Conservation (phyloP, 2,797 vertebrate species). For the Lophotriccus pileatus region DNA sequence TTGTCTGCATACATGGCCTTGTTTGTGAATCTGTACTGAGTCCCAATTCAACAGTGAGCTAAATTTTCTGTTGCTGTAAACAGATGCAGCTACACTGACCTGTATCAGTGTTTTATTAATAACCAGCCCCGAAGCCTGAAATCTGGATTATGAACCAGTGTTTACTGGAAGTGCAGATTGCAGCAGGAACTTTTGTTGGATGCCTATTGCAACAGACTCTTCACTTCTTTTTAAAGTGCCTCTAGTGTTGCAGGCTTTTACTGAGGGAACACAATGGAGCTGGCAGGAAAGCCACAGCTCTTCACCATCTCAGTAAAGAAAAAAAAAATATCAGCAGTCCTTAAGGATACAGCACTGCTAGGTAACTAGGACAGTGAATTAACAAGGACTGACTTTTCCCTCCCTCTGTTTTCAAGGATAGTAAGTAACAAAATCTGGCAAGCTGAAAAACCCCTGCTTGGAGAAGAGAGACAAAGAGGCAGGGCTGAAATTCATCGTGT, state of each 20-base stretch:
- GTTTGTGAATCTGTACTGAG: background rate
- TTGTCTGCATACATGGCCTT: background rate
- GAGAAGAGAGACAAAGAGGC: constrained; percentile 35
- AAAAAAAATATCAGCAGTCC: background rate
- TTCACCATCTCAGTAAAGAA: background rate
- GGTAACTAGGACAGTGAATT: constrained; percentile 51
- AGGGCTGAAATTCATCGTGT: constrained; percentile 34
- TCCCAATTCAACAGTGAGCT: fast-evolving
- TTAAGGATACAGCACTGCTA: constrained; percentile 31
- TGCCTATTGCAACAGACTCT: constrained; percentile 47
- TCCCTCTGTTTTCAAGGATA: constrained; percentile 34
- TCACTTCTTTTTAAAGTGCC: constrained; percentile 15
- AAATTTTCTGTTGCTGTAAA: background rate
- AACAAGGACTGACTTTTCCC: constrained; percentile 44
- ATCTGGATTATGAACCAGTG: constrained; percentile 9
- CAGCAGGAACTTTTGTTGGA: constrained; percentile 51
- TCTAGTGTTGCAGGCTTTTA: constrained; percentile 18
- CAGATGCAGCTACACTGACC: background rate
- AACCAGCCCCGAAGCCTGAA: constrained; percentile 20
- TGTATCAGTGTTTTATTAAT: background rate
- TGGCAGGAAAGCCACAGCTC: constrained; percentile 38
- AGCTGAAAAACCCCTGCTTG: background rate
- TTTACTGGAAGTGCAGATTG: constrained; percentile 25
- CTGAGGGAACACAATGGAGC: constrained; percentile 32
- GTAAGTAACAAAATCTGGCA: constrained; percentile 32